Percentiles rank a stretch among this genome's conserved stretches.
Conservation (phyloP, 2,888 invertebrate species). For the Conchocele bisecta region DNA sequence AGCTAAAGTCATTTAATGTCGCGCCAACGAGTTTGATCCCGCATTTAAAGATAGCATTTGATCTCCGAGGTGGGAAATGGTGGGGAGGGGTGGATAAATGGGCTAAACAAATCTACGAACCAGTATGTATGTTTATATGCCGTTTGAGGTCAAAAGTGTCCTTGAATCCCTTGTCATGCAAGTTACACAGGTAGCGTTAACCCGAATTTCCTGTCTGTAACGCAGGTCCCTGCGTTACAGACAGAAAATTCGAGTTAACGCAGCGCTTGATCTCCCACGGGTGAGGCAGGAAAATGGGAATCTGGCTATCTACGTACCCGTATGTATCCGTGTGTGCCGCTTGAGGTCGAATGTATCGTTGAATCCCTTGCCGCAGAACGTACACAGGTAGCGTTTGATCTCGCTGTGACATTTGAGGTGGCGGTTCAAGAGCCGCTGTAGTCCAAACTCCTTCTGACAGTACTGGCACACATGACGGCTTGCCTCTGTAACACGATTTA, state of each 20-base stretch:
- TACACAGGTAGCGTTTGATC: conserved; percentile 98
- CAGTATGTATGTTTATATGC: conserved; percentile 99
- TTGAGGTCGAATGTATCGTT: conserved; percentile 99
- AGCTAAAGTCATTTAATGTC: too few species aligned
- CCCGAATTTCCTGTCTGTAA: too few species aligned
- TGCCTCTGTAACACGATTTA: too few species aligned
- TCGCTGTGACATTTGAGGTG: conserved; percentile 99
- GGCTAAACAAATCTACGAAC: conserved; percentile 78
- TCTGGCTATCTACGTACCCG: conserved; percentile 85
- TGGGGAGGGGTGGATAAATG: background rate
- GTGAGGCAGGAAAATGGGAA: background rate
- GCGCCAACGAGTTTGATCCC: too few species aligned
- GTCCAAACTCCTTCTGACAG: conserved; percentile 96
- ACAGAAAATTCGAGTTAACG: too few species aligned
- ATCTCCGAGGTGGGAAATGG: too few species aligned
- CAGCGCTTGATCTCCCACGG: too few species aligned
- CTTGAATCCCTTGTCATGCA: conserved; percentile 99
- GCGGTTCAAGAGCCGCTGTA: conserved; percentile 97
- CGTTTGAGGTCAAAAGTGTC: conserved; percentile 99
- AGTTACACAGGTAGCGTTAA: conserved; percentile 98
- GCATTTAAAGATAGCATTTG: too few species aligned
- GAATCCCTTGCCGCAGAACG: conserved; percentile 99
- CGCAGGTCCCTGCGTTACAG: too few species aligned
- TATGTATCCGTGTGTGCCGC: conserved; percentile 99
- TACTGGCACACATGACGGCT: conserved; percentile 68